Percentiles rank a stretch among this genome's conserved stretches.
phyloP scores from a whole-genome alignment of 2,113 vertebrate genomes.

The Zosterops borbonicus region DNA sequence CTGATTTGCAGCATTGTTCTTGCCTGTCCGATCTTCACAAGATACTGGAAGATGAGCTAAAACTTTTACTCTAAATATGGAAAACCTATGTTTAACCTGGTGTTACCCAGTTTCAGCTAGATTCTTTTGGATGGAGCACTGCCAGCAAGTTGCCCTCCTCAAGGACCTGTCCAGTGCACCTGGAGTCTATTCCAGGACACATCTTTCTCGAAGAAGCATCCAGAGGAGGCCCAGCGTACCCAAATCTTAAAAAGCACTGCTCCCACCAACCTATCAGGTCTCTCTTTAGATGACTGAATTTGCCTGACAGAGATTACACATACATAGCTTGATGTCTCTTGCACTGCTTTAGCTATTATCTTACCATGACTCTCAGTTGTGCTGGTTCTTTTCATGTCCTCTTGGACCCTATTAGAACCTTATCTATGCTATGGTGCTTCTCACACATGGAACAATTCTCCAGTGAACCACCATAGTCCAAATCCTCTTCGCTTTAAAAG shows the following conservation, averaged over 20 bases:
- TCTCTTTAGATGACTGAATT: background rate
- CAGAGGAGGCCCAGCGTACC: background rate
- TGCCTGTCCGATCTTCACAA: background rate
- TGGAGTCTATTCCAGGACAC: background rate
- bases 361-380: background rate
- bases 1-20: background rate
- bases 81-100: background rate
- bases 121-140: background rate
- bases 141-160: background rate
- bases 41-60: background rate
- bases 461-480: background rate
- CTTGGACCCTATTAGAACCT: background rate
- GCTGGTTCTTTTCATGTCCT: background rate
- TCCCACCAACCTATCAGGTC: background rate
- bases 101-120: background rate
- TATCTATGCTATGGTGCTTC: background rate
- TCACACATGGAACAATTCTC: background rate
- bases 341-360: background rate
- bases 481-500: background rate
- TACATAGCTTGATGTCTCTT: background rate
- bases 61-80: background rate
- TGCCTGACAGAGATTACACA: background rate
- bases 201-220: background rate
- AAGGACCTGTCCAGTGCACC: background rate
- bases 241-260: background rate